Base-by-base conservation (phyloP, 2,888 invertebrate species). In the Thumatha senex region DNA sequence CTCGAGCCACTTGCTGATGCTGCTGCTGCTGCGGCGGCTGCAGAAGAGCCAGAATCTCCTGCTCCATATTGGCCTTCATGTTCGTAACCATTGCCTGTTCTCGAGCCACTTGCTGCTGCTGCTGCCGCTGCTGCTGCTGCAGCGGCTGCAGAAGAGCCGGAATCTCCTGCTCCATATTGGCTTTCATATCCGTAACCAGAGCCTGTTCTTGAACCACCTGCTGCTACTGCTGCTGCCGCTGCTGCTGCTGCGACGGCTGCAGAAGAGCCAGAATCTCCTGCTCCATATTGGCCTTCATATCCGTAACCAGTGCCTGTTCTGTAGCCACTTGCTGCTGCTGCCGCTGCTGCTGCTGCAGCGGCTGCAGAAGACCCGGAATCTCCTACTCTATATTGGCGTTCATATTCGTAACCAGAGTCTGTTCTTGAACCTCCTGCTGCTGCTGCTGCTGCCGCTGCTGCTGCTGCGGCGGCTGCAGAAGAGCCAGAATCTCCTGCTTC, bases 131-230 rank as follows among this genome's bases (percentile, higher is more conserved):
- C 49, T 24, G 51, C 51, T 13, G 52, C 46, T 12, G 49, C 45
- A 12, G 51, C 43, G 35, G 51, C 40, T 10, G 30, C 14, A 12
- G 30, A 41, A 5, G 40, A 30, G 8, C 30, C 30, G 30, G 7
- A 5, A 30, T 30, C 8, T 30, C 30, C 30, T 30, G 30, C 5
- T 30, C 30, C 41, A 15, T 11, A 38, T 56, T 8, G 41, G 35
- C 49, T 46, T 5, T 31, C 12, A 4, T 40, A 40, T 38, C 14
- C 40, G n/a, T 10, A 50, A 24, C 8, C 12, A 0, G 1, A 2
- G 10, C 40, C 11, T 58, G 48, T 47, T 7, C 30, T 30, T 7
- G 55, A 50, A 41, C 46, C 46, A 40, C 53, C 46, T 36, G 55
- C 42, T 14, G 15, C 53, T 11, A 30, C 34, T 8, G 44, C 40